Base-by-base conservation (phyloP, 2,113 vertebrate genomes). In the Macaca mulatta region DNA sequence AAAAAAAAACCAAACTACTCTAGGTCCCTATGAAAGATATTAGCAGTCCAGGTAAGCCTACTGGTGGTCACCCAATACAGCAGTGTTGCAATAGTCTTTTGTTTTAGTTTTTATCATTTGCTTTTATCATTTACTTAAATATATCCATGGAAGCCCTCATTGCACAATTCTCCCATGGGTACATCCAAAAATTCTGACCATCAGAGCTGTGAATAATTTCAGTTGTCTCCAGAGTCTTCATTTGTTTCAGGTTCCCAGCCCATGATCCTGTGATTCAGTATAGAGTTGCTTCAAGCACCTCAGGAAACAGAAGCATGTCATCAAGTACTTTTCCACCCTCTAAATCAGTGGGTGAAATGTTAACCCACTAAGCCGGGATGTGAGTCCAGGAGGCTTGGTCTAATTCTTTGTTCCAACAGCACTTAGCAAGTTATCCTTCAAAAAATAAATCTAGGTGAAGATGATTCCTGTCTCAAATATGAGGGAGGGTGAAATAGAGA, bases 361-460 rank as follows among this genome's bases (percentile, higher is more conserved):
- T 64, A 89, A 10, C 48, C 48, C 61, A 80, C 48, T 6, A 38
- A 64, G 59, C 43, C 77, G n/a, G 25, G 25, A 23, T 72, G 30
- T 83, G 61, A 91, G 57, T 81, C 64, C 25, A 89, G 57, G 27
- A 91, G 64, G 35, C 78, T 94, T 93, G 64, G n/a, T 80, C 27
- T 83, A 90, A 83, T 70, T 90, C 30, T 96, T 96, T 94, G 86
- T 88, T 81, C 52, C 38, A 96, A 91, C 6, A 48, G 48, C 27
- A 95, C 55, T 82, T 59, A 93, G 30, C 23, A 96, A 93, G 32
- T 84, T 95, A 67, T 67, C 45, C 81, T 45, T 85, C 27, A 83
- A 69, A 45, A 67, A 35, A 48, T 72, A 81, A 59, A 35, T n/a
- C 30, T 79, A 95, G 80, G 57, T 72, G 50, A 94, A 92, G 67